phyloP scores from a whole-genome alignment of 2,797 vertebrate species.

The Centropyge bicolor region DNA sequence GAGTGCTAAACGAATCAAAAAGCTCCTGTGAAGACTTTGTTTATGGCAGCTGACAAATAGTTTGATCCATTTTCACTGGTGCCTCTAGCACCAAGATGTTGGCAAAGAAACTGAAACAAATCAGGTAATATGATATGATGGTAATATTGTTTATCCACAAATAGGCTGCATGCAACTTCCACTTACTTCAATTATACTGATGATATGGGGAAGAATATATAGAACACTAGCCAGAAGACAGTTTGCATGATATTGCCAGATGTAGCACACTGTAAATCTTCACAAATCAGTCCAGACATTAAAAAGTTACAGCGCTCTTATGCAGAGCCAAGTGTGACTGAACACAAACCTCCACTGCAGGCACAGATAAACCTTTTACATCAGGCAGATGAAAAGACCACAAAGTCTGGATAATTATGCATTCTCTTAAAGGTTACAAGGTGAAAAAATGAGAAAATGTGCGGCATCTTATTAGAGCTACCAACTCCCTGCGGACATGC shows the following conservation, averaged over 20 bases:
- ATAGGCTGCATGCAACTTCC: background rate
- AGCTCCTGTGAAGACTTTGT: conserved; percentile 11
- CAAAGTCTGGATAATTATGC: conserved; percentile 45
- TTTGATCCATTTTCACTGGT: background rate
- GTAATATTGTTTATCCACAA: background rate
- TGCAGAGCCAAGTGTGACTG: conserved; percentile 9
- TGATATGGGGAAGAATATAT: background rate
- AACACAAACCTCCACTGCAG: conserved; percentile 8
- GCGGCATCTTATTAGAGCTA: conserved; percentile 47
- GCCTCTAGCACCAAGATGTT: background rate
- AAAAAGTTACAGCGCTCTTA: background rate
- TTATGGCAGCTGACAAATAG: conserved; percentile 15
- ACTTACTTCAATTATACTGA: background rate
- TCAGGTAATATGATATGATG: background rate
- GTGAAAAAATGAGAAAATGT: conserved; percentile 51
- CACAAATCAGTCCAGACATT: background rate
- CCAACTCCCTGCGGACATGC: conserved; percentile 39
- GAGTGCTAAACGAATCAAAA: conserved; percentile 39
- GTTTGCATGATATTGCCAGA: background rate
- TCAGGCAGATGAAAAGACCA: conserved; percentile 22
- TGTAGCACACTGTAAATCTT: background rate
- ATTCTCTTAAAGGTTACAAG: conserved; percentile 56
- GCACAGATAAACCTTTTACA: conserved; percentile 30
- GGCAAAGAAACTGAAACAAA: background rate
- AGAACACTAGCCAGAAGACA: background rate